Evolutionary conservation across 2,113 vertebrate genomes (phyloP).

Genomic region (Tilapia sparmanii): DNA sequence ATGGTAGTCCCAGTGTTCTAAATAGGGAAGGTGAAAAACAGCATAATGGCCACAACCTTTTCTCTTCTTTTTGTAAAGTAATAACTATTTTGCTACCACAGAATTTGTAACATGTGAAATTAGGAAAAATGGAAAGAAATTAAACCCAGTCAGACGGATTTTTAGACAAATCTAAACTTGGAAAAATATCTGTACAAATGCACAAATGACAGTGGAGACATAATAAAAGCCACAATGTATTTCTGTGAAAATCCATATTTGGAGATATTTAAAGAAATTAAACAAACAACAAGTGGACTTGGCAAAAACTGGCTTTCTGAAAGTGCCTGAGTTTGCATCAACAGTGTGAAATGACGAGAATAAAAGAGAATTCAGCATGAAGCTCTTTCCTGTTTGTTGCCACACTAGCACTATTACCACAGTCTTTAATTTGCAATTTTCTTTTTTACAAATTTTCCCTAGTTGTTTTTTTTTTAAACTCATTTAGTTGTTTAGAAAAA

Average conservation of each 20-base stretch:
- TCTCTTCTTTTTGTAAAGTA: background rate
- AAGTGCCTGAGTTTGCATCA: background rate
- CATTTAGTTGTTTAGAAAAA: background rate
- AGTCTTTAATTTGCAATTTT: background rate
- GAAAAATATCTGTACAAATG: background rate
- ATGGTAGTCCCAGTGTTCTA: constrained; percentile 95
- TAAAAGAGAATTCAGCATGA: constrained; percentile 31
- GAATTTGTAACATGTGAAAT: background rate
- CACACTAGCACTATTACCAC: background rate
- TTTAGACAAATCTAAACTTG: background rate
- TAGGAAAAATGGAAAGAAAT: background rate
- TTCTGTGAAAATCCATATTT: background rate
- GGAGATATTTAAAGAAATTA: background rate
- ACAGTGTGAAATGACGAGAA: background rate
- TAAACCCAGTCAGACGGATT: background rate
- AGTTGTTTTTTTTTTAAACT: background rate
- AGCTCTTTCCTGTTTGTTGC: constrained; percentile 43
- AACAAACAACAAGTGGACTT: background rate
- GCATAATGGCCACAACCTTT: background rate
- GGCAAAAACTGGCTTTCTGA: background rate
- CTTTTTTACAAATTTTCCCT: background rate
- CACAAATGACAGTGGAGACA: background rate
- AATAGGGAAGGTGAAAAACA: background rate
- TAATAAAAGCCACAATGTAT: background rate
- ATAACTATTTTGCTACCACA: background rate